A percentile compares a stretch with the other conserved stretches of the same genome.
phyloP scores from a whole-genome alignment of 2,113 vertebrate species.

The Stigmatopora argus region DNA sequence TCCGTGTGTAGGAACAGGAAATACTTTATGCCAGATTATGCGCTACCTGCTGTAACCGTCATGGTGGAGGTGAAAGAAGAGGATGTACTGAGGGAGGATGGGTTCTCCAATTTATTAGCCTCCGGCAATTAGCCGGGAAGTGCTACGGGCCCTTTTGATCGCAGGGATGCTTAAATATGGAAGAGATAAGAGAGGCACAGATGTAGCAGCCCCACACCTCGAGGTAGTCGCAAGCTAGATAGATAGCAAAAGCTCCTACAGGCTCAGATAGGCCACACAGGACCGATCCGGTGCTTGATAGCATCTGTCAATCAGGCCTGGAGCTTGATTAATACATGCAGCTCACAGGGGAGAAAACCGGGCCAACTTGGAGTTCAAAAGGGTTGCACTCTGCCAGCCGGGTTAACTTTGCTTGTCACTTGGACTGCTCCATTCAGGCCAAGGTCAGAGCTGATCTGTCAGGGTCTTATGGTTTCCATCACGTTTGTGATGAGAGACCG shows the following conservation, averaged over 20 bases:
- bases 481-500: conserved; percentile 57
- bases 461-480: conserved; percentile 61
- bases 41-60: conserved; percentile 38
- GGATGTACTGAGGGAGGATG: conserved; percentile 13
- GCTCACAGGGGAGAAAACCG: conserved; percentile 41
- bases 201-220: conserved; percentile 50
- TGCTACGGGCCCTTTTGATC: conserved; percentile 63
- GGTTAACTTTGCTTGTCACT: conserved; percentile 19
- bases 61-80: conserved; percentile 38
- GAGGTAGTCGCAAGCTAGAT: conserved; percentile 55
- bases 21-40: conserved; percentile 44
- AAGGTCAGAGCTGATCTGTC: conserved; percentile 55
- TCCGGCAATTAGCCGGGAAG: conserved; percentile 69
- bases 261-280: conserved; percentile 48
- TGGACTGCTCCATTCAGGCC: conserved; percentile 38
- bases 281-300: conserved; percentile 59
- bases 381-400: conserved; percentile 25
- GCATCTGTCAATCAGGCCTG: conserved; percentile 66
- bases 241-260: conserved; percentile 65
- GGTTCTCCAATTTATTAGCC: conserved; percentile 61
- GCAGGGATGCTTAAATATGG: conserved; percentile 64
- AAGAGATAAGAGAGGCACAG: conserved; percentile 64
- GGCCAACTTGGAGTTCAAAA: conserved; percentile 46
- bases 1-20: conserved; percentile 36
- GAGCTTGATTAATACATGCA: conserved; percentile 59